Evolutionary conservation across 1,140 invertebrate species (phyloP).

Genomic region (Drosophila teissieri): DNA sequence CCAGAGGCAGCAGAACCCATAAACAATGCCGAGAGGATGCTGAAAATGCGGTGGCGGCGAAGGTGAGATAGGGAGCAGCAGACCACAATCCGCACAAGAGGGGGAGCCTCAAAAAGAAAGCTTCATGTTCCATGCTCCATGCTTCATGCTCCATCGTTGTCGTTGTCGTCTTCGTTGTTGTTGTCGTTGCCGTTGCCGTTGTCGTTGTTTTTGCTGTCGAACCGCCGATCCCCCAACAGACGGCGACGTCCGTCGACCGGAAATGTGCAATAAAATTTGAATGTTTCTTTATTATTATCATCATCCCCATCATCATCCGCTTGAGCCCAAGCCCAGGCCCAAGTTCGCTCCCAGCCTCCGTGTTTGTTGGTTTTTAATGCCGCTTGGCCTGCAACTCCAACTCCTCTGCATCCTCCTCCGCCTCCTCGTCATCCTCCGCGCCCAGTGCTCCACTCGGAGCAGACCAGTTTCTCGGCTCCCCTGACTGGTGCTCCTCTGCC

Average conservation of each 20-base stretch:
- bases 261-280: slow-evolving; percentile 84
- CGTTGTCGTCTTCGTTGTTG: background rate
- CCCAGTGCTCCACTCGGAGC: slow-evolving; percentile 1
- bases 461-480: slow-evolving; percentile 37
- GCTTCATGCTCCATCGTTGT: slow-evolving; percentile 9
- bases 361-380: slow-evolving; percentile 46
- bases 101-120: slow-evolving; percentile 55
- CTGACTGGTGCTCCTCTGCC: slow-evolving; percentile 12
- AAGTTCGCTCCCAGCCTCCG: slow-evolving; percentile 37
- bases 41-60: slow-evolving; percentile 17
- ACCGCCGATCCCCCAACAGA: slow-evolving; percentile 48
- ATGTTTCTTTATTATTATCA: slow-evolving; percentile 83
- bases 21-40: slow-evolving; percentile 31
- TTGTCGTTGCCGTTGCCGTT: background rate
- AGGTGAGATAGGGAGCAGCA: slow-evolving; percentile 23
- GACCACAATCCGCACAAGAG: slow-evolving; percentile 22
- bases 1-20: slow-evolving; percentile 30
- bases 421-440: slow-evolving; percentile 1
- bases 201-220: slow-evolving; percentile 2
- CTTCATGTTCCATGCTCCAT: slow-evolving; percentile 6
- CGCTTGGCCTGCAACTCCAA: slow-evolving; percentile 42
- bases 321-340: slow-evolving; percentile 40
- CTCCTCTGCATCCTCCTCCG: slow-evolving; percentile 6
- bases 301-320: slow-evolving; percentile 66
- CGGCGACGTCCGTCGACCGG: slow-evolving; percentile 64